Percentiles rank a stretch among this genome's conserved stretches.
phyloP scores from a whole-genome alignment of 2,797 vertebrate species.

The Typhlichthys eigenmanni region DNA sequence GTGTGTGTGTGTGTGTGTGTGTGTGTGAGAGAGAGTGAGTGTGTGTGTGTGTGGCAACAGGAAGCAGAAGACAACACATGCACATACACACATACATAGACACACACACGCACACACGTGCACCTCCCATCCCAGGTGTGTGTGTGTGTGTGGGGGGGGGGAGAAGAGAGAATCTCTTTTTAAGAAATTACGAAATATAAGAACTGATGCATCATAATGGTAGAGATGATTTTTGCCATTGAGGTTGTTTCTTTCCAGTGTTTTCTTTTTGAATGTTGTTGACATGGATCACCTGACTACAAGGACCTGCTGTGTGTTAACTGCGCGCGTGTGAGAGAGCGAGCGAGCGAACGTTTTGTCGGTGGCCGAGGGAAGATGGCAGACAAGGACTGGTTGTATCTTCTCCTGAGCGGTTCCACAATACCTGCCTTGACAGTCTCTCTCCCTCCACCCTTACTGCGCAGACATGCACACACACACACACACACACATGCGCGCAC shows the following conservation, averaged over 20 bases:
- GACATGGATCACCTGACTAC: conserved; percentile 67
- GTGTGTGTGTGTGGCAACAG: conserved; percentile 57
- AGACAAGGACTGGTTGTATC: conserved; percentile 61
- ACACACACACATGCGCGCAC: neutral
- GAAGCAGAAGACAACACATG: conserved; percentile 43
- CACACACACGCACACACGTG: too few species aligned
- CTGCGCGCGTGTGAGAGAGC: conserved; percentile 31
- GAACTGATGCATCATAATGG: conserved; percentile 71
- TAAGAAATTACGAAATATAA: conserved; percentile 67
- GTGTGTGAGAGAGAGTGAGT: too few species aligned
- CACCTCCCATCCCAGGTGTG: too few species aligned
- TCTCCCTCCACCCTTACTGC: conserved; percentile 40
- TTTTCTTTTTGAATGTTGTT: conserved; percentile 63
- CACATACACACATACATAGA: neutral
- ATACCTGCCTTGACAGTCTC: conserved; percentile 61
- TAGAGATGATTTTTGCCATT: conserved; percentile 73
- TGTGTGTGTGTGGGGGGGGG: neutral
- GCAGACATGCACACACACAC: conserved; percentile 3
- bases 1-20: conserved; percentile 68
- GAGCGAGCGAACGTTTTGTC: conserved; percentile 27
- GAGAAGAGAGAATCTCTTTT: conserved; percentile 61
- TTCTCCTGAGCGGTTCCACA: conserved; percentile 55
- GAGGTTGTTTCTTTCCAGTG: conserved; percentile 44
- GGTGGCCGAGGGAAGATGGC: conserved; percentile 58
- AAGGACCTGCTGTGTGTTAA: conserved; percentile 58